Conservation (phyloP, 2,888 invertebrate species). For the Trissolcus japonicus region DNA sequence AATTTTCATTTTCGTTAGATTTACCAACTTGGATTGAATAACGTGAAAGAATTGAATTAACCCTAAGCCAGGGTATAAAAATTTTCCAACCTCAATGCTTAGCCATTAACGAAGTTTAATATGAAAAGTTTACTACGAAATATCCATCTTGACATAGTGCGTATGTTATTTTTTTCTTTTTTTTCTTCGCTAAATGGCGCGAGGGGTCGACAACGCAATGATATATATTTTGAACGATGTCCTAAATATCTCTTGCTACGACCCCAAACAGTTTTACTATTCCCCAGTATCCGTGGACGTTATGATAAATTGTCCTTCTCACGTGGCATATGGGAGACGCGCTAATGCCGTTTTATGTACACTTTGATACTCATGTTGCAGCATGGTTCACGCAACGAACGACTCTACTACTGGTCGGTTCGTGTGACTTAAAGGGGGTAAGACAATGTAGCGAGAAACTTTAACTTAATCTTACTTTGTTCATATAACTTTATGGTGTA, state of each 20-base stretch:
- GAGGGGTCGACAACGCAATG: slow-evolving; percentile 31
- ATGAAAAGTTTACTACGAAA: slow-evolving; percentile 38
- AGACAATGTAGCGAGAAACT: slow-evolving; percentile 16
- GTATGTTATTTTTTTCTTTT: slow-evolving; percentile 21
- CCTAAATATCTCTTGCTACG: slow-evolving; percentile 38
- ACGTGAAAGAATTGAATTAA: slow-evolving; percentile 33
- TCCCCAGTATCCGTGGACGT: slow-evolving; percentile 48
- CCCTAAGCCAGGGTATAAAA: slow-evolving; percentile 21
- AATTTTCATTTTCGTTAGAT: no score
- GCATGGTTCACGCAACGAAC: slow-evolving; percentile 62
- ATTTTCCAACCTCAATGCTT: slow-evolving; percentile 8
- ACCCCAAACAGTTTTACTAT: slow-evolving; percentile 44
- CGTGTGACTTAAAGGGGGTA: slow-evolving; percentile 39
- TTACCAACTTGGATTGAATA: neutral
- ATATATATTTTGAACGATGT: slow-evolving; percentile 45
- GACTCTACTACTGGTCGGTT: slow-evolving; percentile 15
- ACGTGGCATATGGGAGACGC: slow-evolving; percentile 68
- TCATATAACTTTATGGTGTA: slow-evolving; percentile 29
- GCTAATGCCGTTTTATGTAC: slow-evolving; percentile 73
- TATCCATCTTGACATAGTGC: slow-evolving; percentile 29
- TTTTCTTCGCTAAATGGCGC: slow-evolving; percentile 32
- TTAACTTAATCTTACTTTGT: slow-evolving; percentile 37
- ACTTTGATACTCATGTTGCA: slow-evolving; percentile 70
- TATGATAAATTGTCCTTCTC: slow-evolving; percentile 62
- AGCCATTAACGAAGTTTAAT: slow-evolving; percentile 45